phyloP scores from a whole-genome alignment of 2,888 invertebrate genomes.

The Drosophila imparisetae region DNA sequence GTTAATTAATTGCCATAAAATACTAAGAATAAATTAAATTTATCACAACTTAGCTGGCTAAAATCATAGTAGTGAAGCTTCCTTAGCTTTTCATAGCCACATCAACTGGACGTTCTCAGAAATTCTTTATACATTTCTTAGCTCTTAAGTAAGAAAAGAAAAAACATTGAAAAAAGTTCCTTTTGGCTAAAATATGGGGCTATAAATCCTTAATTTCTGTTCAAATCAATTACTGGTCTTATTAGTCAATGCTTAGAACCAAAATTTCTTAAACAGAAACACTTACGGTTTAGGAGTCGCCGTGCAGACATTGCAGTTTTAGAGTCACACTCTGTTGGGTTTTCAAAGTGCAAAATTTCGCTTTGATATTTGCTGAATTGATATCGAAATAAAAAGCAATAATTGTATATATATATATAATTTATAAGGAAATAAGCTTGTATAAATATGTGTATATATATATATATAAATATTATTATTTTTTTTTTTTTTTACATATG shows the following conservation, averaged over 20 bases:
- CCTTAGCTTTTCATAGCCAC: not conserved
- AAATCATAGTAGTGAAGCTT: not conserved
- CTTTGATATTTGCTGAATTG: not conserved
- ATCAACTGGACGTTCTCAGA: too few species aligned
- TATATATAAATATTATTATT: not conserved
- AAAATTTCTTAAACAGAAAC: not conserved
- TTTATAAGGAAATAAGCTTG: conserved; percentile 12
- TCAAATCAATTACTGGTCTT: too few species aligned
- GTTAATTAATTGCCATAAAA: not conserved
- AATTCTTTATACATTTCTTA: too few species aligned
- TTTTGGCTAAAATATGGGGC: too few species aligned
- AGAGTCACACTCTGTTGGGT: not conserved
- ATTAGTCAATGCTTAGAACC: not conserved
- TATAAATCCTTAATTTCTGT: too few species aligned
- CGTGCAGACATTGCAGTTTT: not conserved
- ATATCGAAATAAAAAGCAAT: not conserved
- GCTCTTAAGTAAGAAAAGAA: too few species aligned
- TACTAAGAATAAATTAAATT: too few species aligned
- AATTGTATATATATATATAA: conserved; percentile 3
- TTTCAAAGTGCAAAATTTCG: not conserved
- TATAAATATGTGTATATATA: not conserved
- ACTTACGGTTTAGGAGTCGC: not conserved
- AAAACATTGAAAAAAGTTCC: too few species aligned
- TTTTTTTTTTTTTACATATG: conserved; percentile 42
- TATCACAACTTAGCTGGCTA: too few species aligned